Conservation (phyloP, 2,888 invertebrate species). For the Parnassius glacialis region DNA sequence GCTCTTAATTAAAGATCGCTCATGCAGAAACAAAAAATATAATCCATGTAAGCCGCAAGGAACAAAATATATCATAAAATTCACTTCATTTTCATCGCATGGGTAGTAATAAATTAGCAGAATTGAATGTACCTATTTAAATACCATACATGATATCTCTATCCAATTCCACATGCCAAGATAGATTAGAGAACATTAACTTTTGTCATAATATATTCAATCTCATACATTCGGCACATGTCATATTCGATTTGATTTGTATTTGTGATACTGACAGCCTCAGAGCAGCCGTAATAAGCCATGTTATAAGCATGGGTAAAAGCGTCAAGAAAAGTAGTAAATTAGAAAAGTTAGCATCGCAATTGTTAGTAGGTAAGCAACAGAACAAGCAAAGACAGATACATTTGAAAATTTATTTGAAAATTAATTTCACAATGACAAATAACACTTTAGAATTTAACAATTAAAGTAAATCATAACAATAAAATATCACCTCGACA, state of each 20-base stretch:
- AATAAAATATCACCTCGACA: constrained; percentile 26
- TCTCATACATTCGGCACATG: not conserved
- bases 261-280: not conserved
- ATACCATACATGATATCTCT: too few relatives aligned
- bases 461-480: constrained; percentile 26
- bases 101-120: too few relatives aligned
- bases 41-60: too few relatives aligned
- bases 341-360: not conserved
- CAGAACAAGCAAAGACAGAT: constrained; percentile 60
- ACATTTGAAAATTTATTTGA: constrained; percentile 58
- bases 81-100: too few relatives aligned
- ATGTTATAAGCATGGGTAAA: constrained; percentile 5
- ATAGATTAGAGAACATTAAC: too few relatives aligned
- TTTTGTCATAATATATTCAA: too few relatives aligned
- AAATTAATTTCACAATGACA: constrained; percentile 64
- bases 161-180: too few relatives aligned
- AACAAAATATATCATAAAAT: too few relatives aligned
- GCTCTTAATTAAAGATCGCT: too few relatives aligned
- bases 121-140: too few relatives aligned
- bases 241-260: not conserved
- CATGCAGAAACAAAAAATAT: too few relatives aligned
- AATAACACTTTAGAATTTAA: constrained; percentile 44
- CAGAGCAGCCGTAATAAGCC: not conserved
- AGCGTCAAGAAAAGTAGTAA: not conserved
- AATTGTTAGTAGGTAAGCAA: constrained; percentile 45